These are phyloP conservation scores for Pseudochirops cupreus DNA, from an alignment of 2,797 vertebrate species.

Conservation along the genomic window DNA sequence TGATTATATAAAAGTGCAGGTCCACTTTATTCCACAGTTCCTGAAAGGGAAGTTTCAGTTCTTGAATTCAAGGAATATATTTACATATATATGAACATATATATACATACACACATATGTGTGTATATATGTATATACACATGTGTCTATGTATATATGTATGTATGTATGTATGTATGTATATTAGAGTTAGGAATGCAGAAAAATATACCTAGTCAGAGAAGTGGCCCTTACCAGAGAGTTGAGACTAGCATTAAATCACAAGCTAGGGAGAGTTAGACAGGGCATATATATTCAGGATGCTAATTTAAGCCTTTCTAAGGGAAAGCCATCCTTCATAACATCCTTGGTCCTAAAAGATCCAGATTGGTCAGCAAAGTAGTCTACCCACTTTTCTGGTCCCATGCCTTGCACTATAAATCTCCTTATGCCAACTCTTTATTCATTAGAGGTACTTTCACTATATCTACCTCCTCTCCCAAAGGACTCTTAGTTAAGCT, in stretches of 20 bases:
- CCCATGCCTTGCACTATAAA: background rate
- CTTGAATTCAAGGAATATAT: too few species aligned
- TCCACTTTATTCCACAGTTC: background rate
- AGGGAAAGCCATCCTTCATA: background rate
- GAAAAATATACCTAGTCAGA: background rate
- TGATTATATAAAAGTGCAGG: background rate
- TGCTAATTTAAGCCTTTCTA: background rate
- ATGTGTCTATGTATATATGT: too few species aligned
- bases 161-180: too few species aligned
- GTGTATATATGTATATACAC: background rate
- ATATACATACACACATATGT: too few species aligned
- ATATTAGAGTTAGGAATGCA: background rate
- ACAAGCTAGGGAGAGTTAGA: background rate
- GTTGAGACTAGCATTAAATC: background rate
- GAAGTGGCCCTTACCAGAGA: background rate
- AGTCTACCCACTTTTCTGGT: background rate
- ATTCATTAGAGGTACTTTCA: background rate
- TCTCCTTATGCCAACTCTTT: background rate
- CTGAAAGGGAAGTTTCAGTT: too few species aligned
- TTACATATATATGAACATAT: too few species aligned
- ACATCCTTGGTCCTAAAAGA: background rate
- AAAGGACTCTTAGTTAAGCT: background rate
- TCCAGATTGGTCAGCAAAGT: background rate
- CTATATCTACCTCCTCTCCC: background rate
- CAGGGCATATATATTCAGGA: background rate